Percentiles rank a stretch among this genome's conserved stretches.
These are phyloP conservation scores for Morone chrysops DNA, from an alignment of 2,113 vertebrate genomes.

Conservation along the genomic window DNA sequence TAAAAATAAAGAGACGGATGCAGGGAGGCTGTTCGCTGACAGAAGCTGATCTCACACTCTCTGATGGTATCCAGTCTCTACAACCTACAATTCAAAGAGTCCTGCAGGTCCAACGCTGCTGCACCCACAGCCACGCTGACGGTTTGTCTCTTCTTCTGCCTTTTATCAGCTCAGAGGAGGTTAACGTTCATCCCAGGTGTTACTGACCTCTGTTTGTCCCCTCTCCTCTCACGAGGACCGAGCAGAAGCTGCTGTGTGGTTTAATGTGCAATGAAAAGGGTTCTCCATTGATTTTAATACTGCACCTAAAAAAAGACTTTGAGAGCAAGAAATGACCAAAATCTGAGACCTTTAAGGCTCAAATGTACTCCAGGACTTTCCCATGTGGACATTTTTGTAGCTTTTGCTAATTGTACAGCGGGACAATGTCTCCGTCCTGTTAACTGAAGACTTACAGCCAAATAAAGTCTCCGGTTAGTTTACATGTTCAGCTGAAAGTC, in stretches of 20 bases:
- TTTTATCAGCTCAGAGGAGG: background rate
- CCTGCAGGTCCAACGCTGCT: background rate
- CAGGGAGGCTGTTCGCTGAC: conserved; percentile 13
- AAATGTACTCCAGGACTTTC: too few species aligned
- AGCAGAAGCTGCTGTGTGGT: background rate
- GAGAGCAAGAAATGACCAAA: background rate
- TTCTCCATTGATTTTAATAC: background rate
- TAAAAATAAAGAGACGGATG: conserved; percentile 24
- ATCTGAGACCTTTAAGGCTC: background rate
- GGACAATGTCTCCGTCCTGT: too few species aligned
- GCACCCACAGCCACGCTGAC: background rate
- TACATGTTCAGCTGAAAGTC: too few species aligned
- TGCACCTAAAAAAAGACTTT: background rate
- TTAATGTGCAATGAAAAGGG: background rate
- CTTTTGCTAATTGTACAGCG: too few species aligned
- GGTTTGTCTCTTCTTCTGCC: background rate
- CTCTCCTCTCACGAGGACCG: background rate
- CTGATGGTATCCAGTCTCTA: conserved; percentile 3
- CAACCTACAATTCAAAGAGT: background rate
- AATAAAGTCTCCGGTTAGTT: too few species aligned
- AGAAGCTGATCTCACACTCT: conserved; percentile 3
- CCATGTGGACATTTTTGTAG: too few species aligned
- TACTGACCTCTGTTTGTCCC: background rate
- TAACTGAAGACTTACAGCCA: too few species aligned
- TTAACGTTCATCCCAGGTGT: background rate